Conservation (phyloP, 2,113 vertebrate genomes). For the Cephalopholis sonnerati region DNA sequence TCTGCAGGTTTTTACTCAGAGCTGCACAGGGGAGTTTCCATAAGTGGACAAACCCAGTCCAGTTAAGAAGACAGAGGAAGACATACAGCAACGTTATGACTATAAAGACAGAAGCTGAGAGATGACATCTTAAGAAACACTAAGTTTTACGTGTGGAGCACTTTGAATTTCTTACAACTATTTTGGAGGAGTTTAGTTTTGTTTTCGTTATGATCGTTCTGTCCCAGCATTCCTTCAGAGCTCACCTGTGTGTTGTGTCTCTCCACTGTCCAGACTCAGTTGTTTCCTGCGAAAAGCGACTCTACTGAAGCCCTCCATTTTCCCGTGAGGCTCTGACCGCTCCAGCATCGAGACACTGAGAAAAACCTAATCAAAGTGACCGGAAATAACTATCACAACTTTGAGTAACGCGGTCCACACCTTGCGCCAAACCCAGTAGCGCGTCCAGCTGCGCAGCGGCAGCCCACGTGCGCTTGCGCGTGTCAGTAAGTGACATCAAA, state of each 20-base stretch:
- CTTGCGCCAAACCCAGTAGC: too few species aligned
- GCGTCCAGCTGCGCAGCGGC: slow-evolving; percentile 5
- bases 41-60: neutral
- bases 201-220: neutral
- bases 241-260: slow-evolving; percentile 59
- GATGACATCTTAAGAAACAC: neutral
- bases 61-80: too few species aligned
- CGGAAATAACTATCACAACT: neutral
- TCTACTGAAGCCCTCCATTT: slow-evolving; percentile 76
- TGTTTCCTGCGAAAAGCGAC: slow-evolving; percentile 77
- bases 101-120: neutral
- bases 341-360: slow-evolving; percentile 60
- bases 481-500: neutral
- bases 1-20: neutral
- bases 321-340: neutral
- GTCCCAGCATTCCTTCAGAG: neutral
- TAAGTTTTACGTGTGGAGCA: too few species aligned
- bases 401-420: neutral
- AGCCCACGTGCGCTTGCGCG: neutral
- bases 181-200: neutral
- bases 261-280: slow-evolving; percentile 16
- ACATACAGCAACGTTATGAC: neutral
- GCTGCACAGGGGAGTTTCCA: neutral
- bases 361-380: neutral
- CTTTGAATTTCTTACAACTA: neutral